Percentiles rank a stretch among this genome's conserved stretches.
Evolutionary conservation across 2,113 vertebrate genomes (phyloP).

Genomic region (Sitta europaea): DNA sequence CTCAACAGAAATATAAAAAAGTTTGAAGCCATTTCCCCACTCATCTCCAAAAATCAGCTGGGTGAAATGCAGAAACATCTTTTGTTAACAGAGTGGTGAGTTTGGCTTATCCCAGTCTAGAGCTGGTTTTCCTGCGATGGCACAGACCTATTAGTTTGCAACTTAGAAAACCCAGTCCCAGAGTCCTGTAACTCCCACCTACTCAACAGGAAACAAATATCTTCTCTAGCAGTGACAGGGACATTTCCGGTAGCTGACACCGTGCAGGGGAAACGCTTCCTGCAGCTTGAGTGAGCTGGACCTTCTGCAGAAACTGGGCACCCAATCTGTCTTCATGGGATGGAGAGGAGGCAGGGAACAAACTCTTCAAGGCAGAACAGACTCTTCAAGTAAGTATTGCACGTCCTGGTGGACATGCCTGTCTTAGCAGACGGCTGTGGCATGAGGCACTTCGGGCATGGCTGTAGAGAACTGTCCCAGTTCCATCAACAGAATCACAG

Average conservation of each 20-base stretch:
- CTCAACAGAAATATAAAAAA: slow-evolving; percentile 57
- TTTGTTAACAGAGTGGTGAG: not conserved
- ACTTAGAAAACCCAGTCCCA: not conserved
- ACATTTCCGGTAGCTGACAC: not conserved
- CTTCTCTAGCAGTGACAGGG: not conserved
- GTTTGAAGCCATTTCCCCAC: slow-evolving; percentile 3
- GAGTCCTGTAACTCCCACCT: not conserved
- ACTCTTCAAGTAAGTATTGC: slow-evolving; percentile 48
- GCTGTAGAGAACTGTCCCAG: slow-evolving; percentile 34
- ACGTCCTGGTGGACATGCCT: not conserved
- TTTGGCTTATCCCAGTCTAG: not conserved
- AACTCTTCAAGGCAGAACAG: slow-evolving; percentile 47
- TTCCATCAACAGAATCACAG: slow-evolving; percentile 37
- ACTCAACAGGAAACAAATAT: not conserved
- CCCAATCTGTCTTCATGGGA: not conserved
- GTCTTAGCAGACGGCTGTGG: not conserved
- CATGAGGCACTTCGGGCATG: slow-evolving; percentile 24
- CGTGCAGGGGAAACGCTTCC: not conserved
- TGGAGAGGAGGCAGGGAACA: slow-evolving; percentile 39
- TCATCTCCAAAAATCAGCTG: not conserved
- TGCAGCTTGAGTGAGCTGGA: not conserved
- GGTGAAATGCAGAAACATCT: slow-evolving; percentile 24
- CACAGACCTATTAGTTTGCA: not conserved
- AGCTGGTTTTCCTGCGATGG: not conserved
- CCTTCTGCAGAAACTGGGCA: slow-evolving; percentile 1